Conservation (phyloP, 2,888 invertebrate genomes). For the Onthophagus sagittarius region DNA sequence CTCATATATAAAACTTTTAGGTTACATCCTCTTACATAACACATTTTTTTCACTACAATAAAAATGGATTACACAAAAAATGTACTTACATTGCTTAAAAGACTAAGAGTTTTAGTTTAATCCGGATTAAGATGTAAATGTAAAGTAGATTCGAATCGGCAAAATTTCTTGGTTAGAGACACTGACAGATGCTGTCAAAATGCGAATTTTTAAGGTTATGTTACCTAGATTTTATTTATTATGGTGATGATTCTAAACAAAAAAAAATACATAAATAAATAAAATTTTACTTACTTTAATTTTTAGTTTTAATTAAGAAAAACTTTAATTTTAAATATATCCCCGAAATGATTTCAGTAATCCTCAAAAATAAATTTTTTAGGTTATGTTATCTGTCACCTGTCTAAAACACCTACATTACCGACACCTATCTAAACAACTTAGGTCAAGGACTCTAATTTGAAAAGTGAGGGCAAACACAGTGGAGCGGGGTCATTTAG, state of each 20-base stretch:
- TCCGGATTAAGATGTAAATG: not conserved
- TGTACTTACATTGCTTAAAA: not conserved
- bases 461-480: constrained; percentile 36
- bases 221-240: not conserved
- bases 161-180: too few relatives aligned
- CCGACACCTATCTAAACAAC: constrained; percentile 18
- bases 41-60: not conserved
- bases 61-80: too few relatives aligned
- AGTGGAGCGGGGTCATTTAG: constrained; percentile 37
- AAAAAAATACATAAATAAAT: too few relatives aligned
- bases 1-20: not conserved
- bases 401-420: constrained; percentile 13
- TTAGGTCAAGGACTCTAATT: constrained; percentile 41
- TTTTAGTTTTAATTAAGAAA: too few relatives aligned
- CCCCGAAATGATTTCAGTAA: too few relatives aligned
- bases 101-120: not conserved
- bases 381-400: not conserved
- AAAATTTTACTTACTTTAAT: too few relatives aligned
- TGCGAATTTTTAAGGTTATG: not conserved
- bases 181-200: too few relatives aligned
- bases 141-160: not conserved
- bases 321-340: too few relatives aligned
- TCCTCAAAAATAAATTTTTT: too few relatives aligned
- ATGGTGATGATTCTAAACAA: too few relatives aligned
- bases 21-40: not conserved